Conservation (phyloP, 2,888 invertebrate genomes). For the Gonocerus acuteangulatus region DNA sequence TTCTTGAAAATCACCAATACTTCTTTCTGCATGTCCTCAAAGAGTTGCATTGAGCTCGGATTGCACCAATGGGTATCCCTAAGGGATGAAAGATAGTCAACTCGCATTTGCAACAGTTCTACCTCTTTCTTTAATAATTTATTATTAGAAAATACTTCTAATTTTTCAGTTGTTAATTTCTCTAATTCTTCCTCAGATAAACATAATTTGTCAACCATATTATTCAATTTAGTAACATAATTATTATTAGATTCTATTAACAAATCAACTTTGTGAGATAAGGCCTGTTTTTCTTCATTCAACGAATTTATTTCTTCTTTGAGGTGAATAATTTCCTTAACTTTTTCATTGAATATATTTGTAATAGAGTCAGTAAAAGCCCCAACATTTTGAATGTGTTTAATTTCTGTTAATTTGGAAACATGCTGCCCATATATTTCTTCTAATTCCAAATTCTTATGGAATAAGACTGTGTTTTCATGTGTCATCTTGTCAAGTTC, state of each 20-base stretch:
- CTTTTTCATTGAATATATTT: slow-evolving; percentile 26
- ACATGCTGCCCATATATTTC: slow-evolving; percentile 12
- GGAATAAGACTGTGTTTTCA: slow-evolving; percentile 8
- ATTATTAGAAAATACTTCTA: slow-evolving; percentile 28
- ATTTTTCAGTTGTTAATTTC: slow-evolving; percentile 24
- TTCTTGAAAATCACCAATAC: slow-evolving; percentile 23
- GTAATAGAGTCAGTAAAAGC: slow-evolving; percentile 13
- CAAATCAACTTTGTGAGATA: slow-evolving; percentile 11
- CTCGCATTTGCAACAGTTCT: slow-evolving; percentile 13
- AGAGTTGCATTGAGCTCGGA: slow-evolving; percentile 3
- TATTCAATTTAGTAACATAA: slow-evolving; percentile 16
- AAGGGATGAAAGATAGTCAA: slow-evolving; percentile 23
- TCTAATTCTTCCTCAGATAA: slow-evolving; percentile 29
- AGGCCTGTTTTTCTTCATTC: slow-evolving; percentile 5
- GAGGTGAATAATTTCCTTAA: slow-evolving; percentile 26
- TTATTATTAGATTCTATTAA: slow-evolving; percentile 24
- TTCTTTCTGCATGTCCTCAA: slow-evolving; percentile 27
- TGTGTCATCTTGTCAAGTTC: slow-evolving; percentile 11
- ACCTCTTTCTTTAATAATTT: slow-evolving; percentile 30
- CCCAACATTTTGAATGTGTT: neutral
- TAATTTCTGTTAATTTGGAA: neutral
- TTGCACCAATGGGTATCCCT: slow-evolving; percentile 7
- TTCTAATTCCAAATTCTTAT: slow-evolving; percentile 25
- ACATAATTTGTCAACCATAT: slow-evolving; percentile 17
- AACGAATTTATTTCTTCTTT: slow-evolving; percentile 11